Percentiles rank a stretch among this genome's conserved stretches.
These are phyloP conservation scores for Tetranychus piercei DNA, from an alignment of 2,888 invertebrate species.

Conservation along the genomic window DNA sequence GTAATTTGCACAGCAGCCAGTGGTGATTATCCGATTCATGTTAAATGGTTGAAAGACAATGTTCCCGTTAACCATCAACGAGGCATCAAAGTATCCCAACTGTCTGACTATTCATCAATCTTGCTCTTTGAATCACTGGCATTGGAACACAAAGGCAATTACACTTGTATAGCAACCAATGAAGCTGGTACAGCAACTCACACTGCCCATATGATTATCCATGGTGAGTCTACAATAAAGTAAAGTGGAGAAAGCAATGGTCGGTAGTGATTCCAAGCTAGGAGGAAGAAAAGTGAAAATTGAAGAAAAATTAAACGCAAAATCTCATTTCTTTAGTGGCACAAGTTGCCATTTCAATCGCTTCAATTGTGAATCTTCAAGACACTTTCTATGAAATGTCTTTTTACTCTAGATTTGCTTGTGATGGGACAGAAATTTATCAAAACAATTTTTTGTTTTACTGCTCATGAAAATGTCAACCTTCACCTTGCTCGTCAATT, in stretches of 20 bases:
- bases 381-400: no score
- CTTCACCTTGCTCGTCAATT: neutral
- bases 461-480: no score
- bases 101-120: slow-evolving; percentile 31
- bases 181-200: slow-evolving; percentile 30
- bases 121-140: slow-evolving; percentile 31
- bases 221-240: slow-evolving; percentile 23
- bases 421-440: no score
- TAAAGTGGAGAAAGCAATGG: no score
- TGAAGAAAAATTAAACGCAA: neutral
- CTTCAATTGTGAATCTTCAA: neutral
- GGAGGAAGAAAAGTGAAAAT: neutral
- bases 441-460: no score
- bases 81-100: slow-evolving; percentile 6
- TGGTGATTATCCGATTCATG: slow-evolving; percentile 25
- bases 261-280: neutral
- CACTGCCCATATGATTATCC: slow-evolving; percentile 30
- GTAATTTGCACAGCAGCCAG: slow-evolving; percentile 33
- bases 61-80: neutral
- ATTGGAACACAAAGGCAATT: slow-evolving; percentile 30
- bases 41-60: slow-evolving; percentile 11
- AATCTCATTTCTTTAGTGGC: neutral
- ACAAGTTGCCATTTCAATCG: neutral
- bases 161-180: slow-evolving; percentile 30
- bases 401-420: no score